These are phyloP conservation scores for Diorhabda sublineata DNA, from an alignment of 1,140 invertebrate species.

Conservation along the genomic window DNA sequence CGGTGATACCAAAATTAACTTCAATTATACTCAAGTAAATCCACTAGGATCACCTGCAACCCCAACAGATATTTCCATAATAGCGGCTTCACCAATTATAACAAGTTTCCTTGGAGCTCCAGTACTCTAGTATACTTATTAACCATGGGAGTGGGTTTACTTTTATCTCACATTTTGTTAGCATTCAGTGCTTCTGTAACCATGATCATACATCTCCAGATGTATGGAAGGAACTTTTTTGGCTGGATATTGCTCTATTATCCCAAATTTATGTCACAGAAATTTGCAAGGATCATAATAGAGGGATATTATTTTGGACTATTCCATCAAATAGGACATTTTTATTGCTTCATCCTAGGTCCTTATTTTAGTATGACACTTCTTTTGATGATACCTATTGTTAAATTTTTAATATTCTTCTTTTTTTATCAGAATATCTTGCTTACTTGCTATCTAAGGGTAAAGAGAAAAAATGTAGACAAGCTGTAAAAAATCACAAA, in stretches of 20 bases:
- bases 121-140: no score
- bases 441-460: conserved; percentile 61
- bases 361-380: conserved; percentile 60
- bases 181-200: conserved; percentile 42
- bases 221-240: conserved; percentile 47
- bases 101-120: conserved; percentile 56
- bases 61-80: conserved; percentile 65
- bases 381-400: conserved; percentile 56
- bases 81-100: conserved; percentile 71
- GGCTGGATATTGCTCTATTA: conserved; percentile 48
- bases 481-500: conserved; percentile 64
- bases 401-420: conserved; percentile 60
- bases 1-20: conserved; percentile 56
- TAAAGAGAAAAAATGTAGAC: conserved; percentile 57
- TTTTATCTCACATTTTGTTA: conserved; percentile 35
- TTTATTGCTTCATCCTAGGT: conserved; percentile 55
- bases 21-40: conserved; percentile 23
- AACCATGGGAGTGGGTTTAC: no score
- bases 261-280: conserved; percentile 53
- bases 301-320: conserved; percentile 63
- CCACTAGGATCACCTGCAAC: conserved; percentile 45
- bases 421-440: conserved; percentile 77
- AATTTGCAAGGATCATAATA: conserved; percentile 45
- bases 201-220: conserved; percentile 44
- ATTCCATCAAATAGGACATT: conserved; percentile 24